Evolutionary conservation across 2,888 invertebrate genomes (phyloP).

Genomic region (Axea sp.): DNA sequence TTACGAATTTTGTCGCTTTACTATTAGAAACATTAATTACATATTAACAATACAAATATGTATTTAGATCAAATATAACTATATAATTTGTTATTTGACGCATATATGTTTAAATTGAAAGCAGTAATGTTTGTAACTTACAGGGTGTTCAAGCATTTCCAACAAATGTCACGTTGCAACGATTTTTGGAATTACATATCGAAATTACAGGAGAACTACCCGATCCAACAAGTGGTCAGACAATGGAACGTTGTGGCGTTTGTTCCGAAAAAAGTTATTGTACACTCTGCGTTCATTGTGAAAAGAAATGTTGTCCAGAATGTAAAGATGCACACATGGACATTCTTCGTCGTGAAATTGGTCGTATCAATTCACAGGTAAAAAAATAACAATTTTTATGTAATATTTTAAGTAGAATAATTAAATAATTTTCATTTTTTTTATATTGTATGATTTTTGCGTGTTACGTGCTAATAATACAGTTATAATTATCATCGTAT

Average conservation of each 20-base stretch:
- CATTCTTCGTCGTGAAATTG: constrained; percentile 94
- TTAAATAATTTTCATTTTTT: too few relatives aligned
- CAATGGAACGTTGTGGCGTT: constrained; percentile 95
- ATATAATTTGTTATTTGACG: too few relatives aligned
- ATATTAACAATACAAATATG: too few relatives aligned
- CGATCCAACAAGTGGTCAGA: constrained; percentile 93
- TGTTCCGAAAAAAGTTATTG: constrained; percentile 96
- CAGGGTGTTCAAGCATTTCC: constrained; percentile 90
- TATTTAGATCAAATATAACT: too few relatives aligned
- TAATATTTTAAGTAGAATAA: not conserved
- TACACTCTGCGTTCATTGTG: constrained; percentile 95
- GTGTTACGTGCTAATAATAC: too few relatives aligned
- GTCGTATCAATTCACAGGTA: constrained; percentile 91
- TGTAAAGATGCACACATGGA: constrained; percentile 98
- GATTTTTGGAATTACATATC: constrained; percentile 96
- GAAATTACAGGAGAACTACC: constrained; percentile 95
- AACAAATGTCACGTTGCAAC: constrained; percentile 96
- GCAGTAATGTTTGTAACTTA: constrained; percentile 10
- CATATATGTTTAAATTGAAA: too few relatives aligned
- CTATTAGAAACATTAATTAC: too few relatives aligned
- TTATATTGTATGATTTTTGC: too few relatives aligned
- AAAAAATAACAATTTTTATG: not conserved
- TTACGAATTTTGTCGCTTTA: too few relatives aligned
- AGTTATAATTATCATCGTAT: too few relatives aligned
- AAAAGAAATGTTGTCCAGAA: constrained; percentile 97